phyloP scores from a whole-genome alignment of 1,140 invertebrate species.

The Lucilia cuprina region DNA sequence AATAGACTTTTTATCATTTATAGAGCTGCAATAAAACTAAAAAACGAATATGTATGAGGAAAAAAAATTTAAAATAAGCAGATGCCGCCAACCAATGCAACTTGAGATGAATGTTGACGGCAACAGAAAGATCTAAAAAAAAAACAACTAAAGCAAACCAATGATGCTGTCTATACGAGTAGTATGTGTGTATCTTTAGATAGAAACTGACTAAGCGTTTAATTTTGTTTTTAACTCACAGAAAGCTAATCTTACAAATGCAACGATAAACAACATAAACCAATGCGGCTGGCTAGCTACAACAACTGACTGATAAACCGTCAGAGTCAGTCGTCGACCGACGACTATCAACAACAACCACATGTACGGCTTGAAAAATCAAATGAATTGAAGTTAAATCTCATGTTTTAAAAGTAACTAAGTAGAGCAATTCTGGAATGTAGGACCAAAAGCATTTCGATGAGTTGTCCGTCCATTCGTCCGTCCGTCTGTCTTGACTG shows the following conservation, averaged over 20 bases:
- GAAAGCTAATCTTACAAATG: slow-evolving; percentile 32
- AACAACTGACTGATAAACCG: background rate
- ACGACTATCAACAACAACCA: background rate
- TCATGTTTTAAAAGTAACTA: slow-evolving; percentile 1
- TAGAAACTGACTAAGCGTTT: slow-evolving; percentile 32
- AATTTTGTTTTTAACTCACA: slow-evolving; percentile 18
- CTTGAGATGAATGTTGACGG: slow-evolving; percentile 20
- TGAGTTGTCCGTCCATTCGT: too few relatives aligned
- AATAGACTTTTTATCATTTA: slow-evolving; percentile 21
- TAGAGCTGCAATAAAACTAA: slow-evolving; percentile 16
- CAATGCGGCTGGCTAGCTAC: background rate
- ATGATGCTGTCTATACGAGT: background rate
- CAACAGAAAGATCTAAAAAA: background rate
- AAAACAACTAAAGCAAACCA: background rate
- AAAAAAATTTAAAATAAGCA: background rate
- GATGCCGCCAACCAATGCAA: slow-evolving; percentile 26
- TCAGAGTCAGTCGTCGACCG: background rate
- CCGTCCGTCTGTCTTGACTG: too few relatives aligned
- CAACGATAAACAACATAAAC: slow-evolving; percentile 13
- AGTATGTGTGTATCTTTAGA: slow-evolving; percentile 6
- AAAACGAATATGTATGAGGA: background rate
- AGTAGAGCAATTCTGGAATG: slow-evolving; percentile 18
- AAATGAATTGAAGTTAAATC: background rate
- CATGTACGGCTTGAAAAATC: background rate
- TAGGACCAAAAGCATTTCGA: background rate